Evolutionary conservation across 2,113 vertebrate genomes (phyloP), one percentile per base, ranked within the genome.

Genomic region (Lasiurus cinereus): DNA sequence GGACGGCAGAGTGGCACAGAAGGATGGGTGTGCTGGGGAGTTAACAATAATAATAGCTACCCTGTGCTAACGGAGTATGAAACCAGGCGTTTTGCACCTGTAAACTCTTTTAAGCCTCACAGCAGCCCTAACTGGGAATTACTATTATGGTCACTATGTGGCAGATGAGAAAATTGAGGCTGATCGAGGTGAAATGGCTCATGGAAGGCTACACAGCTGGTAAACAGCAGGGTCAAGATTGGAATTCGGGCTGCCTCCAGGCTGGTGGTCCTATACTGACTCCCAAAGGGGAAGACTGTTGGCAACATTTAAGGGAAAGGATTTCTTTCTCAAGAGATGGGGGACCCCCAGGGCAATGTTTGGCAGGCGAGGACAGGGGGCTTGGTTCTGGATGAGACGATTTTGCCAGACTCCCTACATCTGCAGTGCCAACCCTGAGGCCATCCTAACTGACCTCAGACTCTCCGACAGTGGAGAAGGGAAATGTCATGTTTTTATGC

Each of bases 91-190:
- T 87, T 87, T 84, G 31, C 69, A 74, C 62, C 46, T 36, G 36
- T 73, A 90, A 72, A 92, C 76, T 74, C 29, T 87, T 94, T 72
- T 77, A 87, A 93, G 90, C 92, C 87, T 86, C 74, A 95, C 33
- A 77, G 50, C 54, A 74, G 27, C 33, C 9, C 4, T 46, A 56
- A 46, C 43, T 80, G 21, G 94, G 48, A 89, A 93, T 80, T 36
- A 80, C n/a, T 78, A 70, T 69, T 62, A 50, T 2, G 46, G 87
- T 73, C 1, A 0, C 76, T 78, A 9, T 39, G 69, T 39, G 48
- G 52, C 66, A 70, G 43, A 87, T 9, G 48, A 90, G 89, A 48
- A 93, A 91, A 87, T 12, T 33, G 90, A 95, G 16, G 33, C 24
- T 90, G 70, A 36, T 39, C 2, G 1, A 73, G 39, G 39, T 39